Conservation (phyloP, 2,797 vertebrate species). For the Poecilia gillii region DNA sequence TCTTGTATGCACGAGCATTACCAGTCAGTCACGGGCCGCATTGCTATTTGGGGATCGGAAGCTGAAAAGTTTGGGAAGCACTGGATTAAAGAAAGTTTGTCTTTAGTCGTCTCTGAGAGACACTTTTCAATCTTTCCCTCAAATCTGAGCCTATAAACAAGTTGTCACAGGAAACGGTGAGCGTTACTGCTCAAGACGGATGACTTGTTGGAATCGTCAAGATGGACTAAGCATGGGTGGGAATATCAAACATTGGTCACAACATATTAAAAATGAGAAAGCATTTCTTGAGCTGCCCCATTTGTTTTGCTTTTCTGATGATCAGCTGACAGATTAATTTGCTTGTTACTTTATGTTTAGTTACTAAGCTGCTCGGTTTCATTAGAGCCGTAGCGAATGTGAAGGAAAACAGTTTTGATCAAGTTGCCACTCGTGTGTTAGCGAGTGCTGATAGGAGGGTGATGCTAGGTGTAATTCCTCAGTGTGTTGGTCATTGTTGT, state of each 20-base stretch:
- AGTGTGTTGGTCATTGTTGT: constrained; percentile 57
- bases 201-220: background rate
- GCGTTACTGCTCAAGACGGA: background rate
- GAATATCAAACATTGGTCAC: background rate
- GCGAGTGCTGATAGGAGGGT: constrained; percentile 39
- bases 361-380: background rate
- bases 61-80: background rate
- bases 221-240: background rate
- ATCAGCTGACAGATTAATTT: background rate
- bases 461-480: constrained; percentile 40
- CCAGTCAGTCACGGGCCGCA: background rate
- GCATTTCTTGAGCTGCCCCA: background rate
- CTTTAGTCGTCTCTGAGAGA: background rate
- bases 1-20: background rate
- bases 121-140: background rate
- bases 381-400: background rate
- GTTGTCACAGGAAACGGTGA: background rate
- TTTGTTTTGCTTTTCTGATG: background rate
- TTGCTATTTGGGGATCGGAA: background rate
- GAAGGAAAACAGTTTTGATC: constrained; percentile 17
- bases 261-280: background rate
- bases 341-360: background rate
- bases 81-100: background rate
- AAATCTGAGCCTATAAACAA: background rate
- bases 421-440: constrained; percentile 15